A percentile compares a stretch with the other conserved stretches of the same genome.
These are phyloP conservation scores for Anoplophora glabripennis DNA, from an alignment of 1,140 invertebrate species.

Conservation along the genomic window DNA sequence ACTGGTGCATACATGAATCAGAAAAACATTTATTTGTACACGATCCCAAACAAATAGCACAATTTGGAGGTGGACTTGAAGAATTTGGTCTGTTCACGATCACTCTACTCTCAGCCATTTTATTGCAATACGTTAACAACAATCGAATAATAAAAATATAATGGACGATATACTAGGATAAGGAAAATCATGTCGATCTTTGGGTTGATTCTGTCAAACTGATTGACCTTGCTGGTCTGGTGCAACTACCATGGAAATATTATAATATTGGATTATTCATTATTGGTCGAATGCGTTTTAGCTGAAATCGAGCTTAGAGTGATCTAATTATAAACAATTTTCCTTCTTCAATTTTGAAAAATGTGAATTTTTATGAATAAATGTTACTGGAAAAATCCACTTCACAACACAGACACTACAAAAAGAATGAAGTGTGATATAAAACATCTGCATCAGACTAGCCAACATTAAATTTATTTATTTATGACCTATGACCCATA, in stretches of 20 bases:
- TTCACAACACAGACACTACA: too few species aligned
- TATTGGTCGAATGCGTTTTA: background rate
- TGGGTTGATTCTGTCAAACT: background rate
- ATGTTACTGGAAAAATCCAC: too few species aligned
- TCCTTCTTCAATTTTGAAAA: too few species aligned
- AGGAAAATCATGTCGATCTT: conserved; percentile 6
- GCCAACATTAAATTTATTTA: conserved; percentile 1
- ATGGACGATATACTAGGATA: background rate
- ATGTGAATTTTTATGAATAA: too few species aligned
- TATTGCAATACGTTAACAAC: background rate
- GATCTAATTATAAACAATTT: too few species aligned
- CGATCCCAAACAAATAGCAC: conserved; percentile 86
- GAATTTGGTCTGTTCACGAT: conserved; percentile 43
- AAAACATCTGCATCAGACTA: conserved; percentile 13
- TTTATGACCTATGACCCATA: too few species aligned
- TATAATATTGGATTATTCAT: background rate
- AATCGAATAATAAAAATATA: background rate
- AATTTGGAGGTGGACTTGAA: conserved; percentile 74
- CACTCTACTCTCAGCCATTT: conserved; percentile 37
- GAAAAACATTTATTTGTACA: conserved; percentile 87
- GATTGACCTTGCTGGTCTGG: background rate
- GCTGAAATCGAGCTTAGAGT: too few species aligned
- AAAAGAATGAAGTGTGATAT: conserved; percentile 10
- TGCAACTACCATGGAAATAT: background rate
- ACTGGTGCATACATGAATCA: conserved; percentile 88